phyloP scores from a whole-genome alignment of 2,113 vertebrate species.

The Lepus americanus region DNA sequence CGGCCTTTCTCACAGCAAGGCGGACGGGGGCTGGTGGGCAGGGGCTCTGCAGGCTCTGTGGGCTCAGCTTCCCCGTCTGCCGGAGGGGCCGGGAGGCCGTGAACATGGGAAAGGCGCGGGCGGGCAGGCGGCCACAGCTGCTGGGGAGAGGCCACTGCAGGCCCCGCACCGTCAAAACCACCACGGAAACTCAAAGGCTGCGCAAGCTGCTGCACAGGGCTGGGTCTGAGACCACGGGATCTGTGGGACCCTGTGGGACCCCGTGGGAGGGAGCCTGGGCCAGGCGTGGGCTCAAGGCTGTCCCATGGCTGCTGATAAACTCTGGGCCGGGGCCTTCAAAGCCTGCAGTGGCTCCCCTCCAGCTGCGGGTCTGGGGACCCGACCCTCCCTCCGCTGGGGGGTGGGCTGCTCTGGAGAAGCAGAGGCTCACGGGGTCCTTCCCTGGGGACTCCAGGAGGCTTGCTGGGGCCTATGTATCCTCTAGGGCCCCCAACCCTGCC shows the following conservation, averaged over 20 bases:
- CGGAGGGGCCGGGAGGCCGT: background rate
- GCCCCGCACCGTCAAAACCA: background rate
- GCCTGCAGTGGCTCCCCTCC: too few species aligned
- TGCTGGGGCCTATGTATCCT: background rate
- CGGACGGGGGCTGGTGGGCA: background rate
- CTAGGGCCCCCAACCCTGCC: background rate
- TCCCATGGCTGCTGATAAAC: background rate
- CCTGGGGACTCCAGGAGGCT: background rate
- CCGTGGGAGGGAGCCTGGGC: background rate
- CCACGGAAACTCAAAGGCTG: too few species aligned
- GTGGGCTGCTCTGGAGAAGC: background rate
- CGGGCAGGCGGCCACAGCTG: background rate
- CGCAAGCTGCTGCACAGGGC: too few species aligned
- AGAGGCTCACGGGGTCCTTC: background rate
- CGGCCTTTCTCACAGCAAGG: constrained; percentile 73
- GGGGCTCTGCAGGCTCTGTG: background rate
- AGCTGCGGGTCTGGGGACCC: accelerated
- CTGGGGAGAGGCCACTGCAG: background rate
- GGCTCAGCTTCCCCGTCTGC: constrained; percentile 40
- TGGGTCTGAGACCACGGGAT: background rate
- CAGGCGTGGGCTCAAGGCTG: background rate
- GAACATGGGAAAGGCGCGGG: constrained; percentile 77
- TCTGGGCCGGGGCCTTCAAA: background rate
- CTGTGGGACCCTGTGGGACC: accelerated
- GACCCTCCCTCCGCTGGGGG: background rate